Evolutionary conservation across 2,888 invertebrate genomes (phyloP).

Genomic region (Eutolmus rufibarbis): DNA sequence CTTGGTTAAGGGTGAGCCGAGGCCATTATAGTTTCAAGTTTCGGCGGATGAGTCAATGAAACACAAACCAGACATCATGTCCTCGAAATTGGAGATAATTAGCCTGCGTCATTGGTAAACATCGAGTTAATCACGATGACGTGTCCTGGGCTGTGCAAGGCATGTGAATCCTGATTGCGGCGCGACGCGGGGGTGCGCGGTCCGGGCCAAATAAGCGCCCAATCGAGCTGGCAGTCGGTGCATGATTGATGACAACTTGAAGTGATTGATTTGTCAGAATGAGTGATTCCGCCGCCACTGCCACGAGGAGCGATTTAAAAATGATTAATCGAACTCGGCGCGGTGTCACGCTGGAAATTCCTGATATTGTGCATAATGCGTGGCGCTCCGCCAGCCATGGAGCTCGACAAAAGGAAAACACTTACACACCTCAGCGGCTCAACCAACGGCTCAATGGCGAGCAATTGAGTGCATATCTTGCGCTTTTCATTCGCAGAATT

Average conservation of each 20-base stretch:
- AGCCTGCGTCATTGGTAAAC: slow-evolving; percentile 7
- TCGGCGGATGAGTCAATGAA: not conserved
- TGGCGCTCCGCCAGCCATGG: not conserved
- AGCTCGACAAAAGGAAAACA: not conserved
- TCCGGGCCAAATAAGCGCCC: slow-evolving; percentile 8
- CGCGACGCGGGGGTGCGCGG: not conserved
- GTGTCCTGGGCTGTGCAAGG: not conserved
- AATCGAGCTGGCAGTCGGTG: slow-evolving; percentile 33
- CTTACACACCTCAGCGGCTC: not conserved
- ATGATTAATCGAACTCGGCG: slow-evolving; percentile 17
- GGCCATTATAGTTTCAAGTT: not conserved
- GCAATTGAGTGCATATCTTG: slow-evolving; percentile 14
- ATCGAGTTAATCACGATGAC: not conserved
- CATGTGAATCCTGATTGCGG: slow-evolving; percentile 22
- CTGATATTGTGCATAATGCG: slow-evolving; percentile 1
- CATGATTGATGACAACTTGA: slow-evolving; percentile 40
- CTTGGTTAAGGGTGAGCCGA: not conserved
- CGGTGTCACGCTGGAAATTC: not conserved
- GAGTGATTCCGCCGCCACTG: slow-evolving; percentile 3
- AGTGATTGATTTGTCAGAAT: slow-evolving; percentile 42
- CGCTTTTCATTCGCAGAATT: not conserved
- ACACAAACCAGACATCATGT: slow-evolving; percentile 10
- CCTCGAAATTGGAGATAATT: not conserved
- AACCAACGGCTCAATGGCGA: not conserved
- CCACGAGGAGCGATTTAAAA: slow-evolving; percentile 7